Percentiles rank a stretch among this genome's conserved stretches.
Evolutionary conservation across 2,797 vertebrate genomes (phyloP).

Genomic region (Sebastes cheni): DNA sequence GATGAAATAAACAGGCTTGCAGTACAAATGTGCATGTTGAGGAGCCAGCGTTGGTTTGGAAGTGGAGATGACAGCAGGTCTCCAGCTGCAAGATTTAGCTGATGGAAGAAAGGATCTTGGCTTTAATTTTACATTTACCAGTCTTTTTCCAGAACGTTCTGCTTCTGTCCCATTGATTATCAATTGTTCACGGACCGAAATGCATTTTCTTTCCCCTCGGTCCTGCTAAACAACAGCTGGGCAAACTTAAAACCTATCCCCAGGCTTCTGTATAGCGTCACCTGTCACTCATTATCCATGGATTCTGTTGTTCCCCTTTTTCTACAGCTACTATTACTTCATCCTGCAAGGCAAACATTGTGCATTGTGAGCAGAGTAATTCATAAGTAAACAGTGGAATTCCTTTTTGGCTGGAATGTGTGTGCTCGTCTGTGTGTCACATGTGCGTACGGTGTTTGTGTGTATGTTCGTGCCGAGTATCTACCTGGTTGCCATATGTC

Average conservation of each 20-base stretch:
- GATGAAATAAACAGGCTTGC: not conserved
- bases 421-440: conserved; percentile 22
- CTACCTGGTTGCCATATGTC: conserved; percentile 30
- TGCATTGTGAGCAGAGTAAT: conserved; percentile 47
- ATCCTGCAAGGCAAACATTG: conserved; percentile 43
- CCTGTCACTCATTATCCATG: conserved; percentile 36
- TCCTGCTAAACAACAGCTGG: conserved; percentile 67
- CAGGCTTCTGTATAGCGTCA: conserved; percentile 28
- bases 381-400: conserved; percentile 69
- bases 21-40: not conserved
- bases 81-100: conserved; percentile 56
- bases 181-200: conserved; percentile 38
- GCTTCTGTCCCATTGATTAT: conserved; percentile 22
- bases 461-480: conserved; percentile 8
- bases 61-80: conserved; percentile 27
- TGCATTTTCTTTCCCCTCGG: conserved; percentile 11
- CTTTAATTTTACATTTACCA: not conserved
- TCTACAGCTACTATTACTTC: conserved; percentile 5
- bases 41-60: conserved; percentile 8
- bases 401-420: conserved; percentile 50
- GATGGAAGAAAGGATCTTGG: conserved; percentile 37
- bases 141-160: conserved; percentile 11
- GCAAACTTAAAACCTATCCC: conserved; percentile 32
- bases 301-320: conserved; percentile 17
- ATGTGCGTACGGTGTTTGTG: conserved; percentile 10